Base-by-base conservation (phyloP, 2,797 vertebrate species). In the Phaenicophaeus curvirostris region DNA sequence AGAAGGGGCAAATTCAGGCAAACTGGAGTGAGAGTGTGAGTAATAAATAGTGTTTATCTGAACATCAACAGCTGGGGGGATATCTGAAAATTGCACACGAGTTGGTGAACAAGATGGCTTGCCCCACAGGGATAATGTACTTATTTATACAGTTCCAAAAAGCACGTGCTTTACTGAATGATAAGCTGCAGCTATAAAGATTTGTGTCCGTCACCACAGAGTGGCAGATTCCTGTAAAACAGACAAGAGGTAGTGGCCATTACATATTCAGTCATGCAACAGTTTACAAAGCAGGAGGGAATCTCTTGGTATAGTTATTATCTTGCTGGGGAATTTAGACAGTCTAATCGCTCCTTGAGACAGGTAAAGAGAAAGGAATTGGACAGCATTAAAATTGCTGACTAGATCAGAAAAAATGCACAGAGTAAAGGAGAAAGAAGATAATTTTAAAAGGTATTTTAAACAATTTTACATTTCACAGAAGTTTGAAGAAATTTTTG, bases 151-250 rank as follows among this genome's bases (percentile, higher is more conserved):
- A 67, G 50, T 88, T 95, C 35, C 46, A 76, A 83, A 87, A 92
- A 61, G 58, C 77, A 59, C 58, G 28, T 61, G 42, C 76, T 91
- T 87, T 81, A 37, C 62, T 51, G 77, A 93, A 81, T 7, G 42
- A 55, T 50, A 54, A 84, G 15, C 62, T 66, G 39, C 12, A 6
- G 76, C 88, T 82, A 9, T 87, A 57, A 89, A 89, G 72, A 85
- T 80, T 84, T 84, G 58, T 79, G 59, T 81, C 66, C 30, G 1
- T 94, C 75, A 87, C 51, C 28, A 28, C 18, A 1, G 75, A 94
- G 81, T n/a, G 28, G 78, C 75, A 89, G 80, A 59, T 91, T 87
- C 85, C 85, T 74, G 50, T 80, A 91, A 87, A 94, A 85, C 61
- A 65, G 39, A 90, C 61, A 83, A 94, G 87, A 79, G 72, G 71